Evolutionary conservation across 2,797 vertebrate genomes (phyloP), one percentile per base, ranked within the genome.

Genomic region (Rhinichthys osculus): DNA sequence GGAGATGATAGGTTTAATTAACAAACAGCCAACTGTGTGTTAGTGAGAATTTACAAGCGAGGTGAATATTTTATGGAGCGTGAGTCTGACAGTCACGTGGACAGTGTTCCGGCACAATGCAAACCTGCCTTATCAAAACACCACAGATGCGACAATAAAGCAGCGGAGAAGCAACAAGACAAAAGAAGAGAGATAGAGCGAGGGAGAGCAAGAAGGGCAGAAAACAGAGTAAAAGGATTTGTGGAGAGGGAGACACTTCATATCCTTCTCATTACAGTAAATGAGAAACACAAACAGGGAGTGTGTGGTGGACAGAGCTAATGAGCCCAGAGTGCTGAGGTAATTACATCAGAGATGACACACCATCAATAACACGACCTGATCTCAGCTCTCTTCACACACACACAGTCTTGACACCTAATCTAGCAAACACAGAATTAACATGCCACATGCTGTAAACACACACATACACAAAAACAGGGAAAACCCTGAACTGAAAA

Each of bases 251-350:
- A 81, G 82, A 80, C 62, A 84, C 77, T 84, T 87, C 76, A 87
- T 87, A 83, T 83, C 81, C 74, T 50, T 87, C 81, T 87, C 81
- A 83, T 87, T 87, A 76, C 44, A 81, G 86, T 76, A 87, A 87
- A 87, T 84, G 86, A 87, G 86, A 81, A 87, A 87, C 82, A 85
- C 86, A 85, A 87, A 77, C 82, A 81, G 76, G 42, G 52, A 74
- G 86, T 74, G 77, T 87, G 82, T 47, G 82, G 77, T 69, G 67
- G 77, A 84, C 77, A 74, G 76, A 87, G 86, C 82, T 87, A 87
- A 87, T 87, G 86, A 87, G 82, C 82, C 77, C 82, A 80, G 82
- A 81, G 86, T 30, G 64, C 64, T 77, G 82, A 87, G 64, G 78
- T 87, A 87, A 87, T 86, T 86, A 86, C 79, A 86, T 86, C 72